Evolutionary conservation across 2,888 invertebrate genomes (phyloP).

Genomic region (Cordilura impudica): DNA sequence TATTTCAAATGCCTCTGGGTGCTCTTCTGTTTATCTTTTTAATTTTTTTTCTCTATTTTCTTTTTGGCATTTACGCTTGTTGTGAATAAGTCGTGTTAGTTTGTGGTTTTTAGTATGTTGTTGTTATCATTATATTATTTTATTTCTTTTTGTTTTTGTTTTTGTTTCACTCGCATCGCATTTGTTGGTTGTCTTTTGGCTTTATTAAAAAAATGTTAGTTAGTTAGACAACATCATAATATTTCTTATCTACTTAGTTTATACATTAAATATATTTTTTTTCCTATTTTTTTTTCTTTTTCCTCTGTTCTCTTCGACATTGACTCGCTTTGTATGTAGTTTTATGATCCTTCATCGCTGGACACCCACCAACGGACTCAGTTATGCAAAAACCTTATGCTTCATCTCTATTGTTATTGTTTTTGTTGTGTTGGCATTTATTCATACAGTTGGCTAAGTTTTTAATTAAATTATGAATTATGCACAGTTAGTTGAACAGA

Average conservation of each 20-base stretch:
- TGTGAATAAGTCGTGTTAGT: not conserved
- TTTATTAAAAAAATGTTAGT: conserved; percentile 40
- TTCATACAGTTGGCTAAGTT: conserved; percentile 75
- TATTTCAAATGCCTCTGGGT: not conserved
- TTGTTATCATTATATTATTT: conserved; percentile 12
- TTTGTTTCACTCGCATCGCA: not conserved
- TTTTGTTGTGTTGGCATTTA: conserved; percentile 46
- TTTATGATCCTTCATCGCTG: not conserved
- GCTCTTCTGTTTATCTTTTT: not conserved
- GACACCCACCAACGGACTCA: conserved; percentile 21
- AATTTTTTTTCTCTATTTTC: not conserved
- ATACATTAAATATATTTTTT: conserved; percentile 1
- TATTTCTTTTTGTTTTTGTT: conserved; percentile 17
- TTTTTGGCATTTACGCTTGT: not conserved
- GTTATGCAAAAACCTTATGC: conserved; percentile 30
- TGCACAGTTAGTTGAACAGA: conserved; percentile 77
- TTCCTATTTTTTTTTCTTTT: not conserved
- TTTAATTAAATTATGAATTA: conserved; percentile 77
- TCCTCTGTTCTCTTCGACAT: not conserved
- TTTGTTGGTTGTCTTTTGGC: conserved; percentile 1
- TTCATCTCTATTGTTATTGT: conserved; percentile 14
- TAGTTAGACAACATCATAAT: conserved; percentile 43
- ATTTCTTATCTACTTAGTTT: conserved; percentile 41
- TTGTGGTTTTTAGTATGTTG: not conserved
- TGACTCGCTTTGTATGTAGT: not conserved